Conservation (phyloP, 1,140 invertebrate genomes). For the Sitophilus oryzae region DNA sequence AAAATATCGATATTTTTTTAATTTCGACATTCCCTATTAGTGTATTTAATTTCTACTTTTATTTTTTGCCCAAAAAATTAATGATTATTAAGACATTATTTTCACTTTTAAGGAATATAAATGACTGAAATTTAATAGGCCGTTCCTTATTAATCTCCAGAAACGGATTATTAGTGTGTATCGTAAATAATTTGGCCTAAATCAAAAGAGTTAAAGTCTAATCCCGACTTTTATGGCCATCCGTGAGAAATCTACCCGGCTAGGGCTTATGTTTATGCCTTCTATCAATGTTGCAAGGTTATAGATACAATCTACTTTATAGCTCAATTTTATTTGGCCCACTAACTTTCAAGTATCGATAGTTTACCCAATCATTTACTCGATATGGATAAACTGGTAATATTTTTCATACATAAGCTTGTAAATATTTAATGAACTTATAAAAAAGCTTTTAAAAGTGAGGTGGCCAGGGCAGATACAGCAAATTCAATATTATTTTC, state of each 20-base stretch:
- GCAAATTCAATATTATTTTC: background rate
- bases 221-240: background rate
- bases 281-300: constrained; percentile 3
- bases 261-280: constrained; percentile 2
- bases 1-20: no score
- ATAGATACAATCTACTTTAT: constrained; percentile 4
- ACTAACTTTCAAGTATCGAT: background rate
- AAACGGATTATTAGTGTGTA: background rate
- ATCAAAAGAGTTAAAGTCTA: background rate
- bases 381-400: background rate
- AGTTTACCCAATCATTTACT: background rate
- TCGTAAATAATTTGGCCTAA: background rate
- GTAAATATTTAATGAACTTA: background rate
- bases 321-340: background rate
- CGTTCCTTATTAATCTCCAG: no score
- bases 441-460: constrained; percentile 1
- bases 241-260: background rate
- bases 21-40: no score
- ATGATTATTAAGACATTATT: no score
- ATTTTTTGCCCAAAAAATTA: no score
- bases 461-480: background rate
- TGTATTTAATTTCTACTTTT: no score
- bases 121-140: no score
- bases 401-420: background rate
- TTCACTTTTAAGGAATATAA: no score